Evolutionary conservation across 2,113 vertebrate species (phyloP), one percentile per base, ranked within the genome.

Genomic region (Tychaedon coryphoeus): DNA sequence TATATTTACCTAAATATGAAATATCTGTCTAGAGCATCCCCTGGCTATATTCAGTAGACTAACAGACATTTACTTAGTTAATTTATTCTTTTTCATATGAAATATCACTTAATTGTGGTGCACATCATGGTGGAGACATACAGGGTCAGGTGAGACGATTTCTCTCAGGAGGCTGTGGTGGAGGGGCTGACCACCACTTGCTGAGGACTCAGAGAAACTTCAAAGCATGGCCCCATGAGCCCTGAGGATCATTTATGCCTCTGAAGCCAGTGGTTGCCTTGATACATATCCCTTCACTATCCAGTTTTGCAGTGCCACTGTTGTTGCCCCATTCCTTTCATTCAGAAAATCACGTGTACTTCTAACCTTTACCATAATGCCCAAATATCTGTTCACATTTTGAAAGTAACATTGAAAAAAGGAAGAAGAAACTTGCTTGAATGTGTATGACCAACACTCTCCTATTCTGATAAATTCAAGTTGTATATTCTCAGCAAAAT

Each of bases 151-250:
- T 19, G 50, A 69, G 58, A 88, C 8, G 11, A 9, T 13, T 76
- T 50, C 23, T 75, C 40, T 48, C 40, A 43, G 66, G 26, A 67
- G 33, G 33, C 53, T 71, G 26, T 65, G 26, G 14, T 51, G 31
- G 28, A 45, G 10, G 45, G 24, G 45, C n/a, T 81, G 26, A 31
- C 16, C 53, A 56, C 8, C 5, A 26, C 19, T n/a, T 43, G 25
- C 47, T 86, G 34, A 24, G 7, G 25, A 85, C 28, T 28, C 36
- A 43, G 51, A 66, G 22, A 53, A 61, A 5, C 19, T 23, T 14
- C 51, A 71, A 6, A 0, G 0, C 2, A 2, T 56, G 40, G 13
- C 6, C 10, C 3, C 42, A 26, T 8, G 16, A 50, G 6, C 29
- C 9, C 0, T n/a, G n/a, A 79, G 31, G 11, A n/a, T 23, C 12